A percentile compares a stretch with the other conserved stretches of the same genome.
Evolutionary conservation across 2,888 invertebrate genomes (phyloP).

Genomic region (Lottia scabra): DNA sequence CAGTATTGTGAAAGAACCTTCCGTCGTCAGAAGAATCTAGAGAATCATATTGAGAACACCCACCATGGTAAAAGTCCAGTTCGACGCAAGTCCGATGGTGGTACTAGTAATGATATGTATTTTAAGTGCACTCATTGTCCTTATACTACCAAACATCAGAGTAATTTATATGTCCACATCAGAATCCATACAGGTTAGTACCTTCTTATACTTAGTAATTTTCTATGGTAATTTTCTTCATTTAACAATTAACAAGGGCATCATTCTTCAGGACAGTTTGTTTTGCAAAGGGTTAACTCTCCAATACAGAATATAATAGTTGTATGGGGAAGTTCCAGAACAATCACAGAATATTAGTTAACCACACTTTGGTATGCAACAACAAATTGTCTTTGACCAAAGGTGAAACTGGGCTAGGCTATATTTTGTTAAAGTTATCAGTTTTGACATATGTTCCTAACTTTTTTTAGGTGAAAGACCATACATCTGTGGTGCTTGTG

Average conservation of each 20-base stretch:
- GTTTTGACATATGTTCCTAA: too few species aligned
- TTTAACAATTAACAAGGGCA: too few species aligned
- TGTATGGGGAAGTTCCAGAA: too few species aligned
- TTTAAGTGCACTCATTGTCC: conserved; percentile 69
- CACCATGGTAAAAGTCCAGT: conserved; percentile 64
- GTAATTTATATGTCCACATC: conserved; percentile 68
- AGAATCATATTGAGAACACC: conserved; percentile 67
- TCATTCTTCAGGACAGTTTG: too few species aligned
- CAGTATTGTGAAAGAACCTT: conserved; percentile 64
- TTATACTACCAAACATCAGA: conserved; percentile 69
- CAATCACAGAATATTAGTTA: too few species aligned
- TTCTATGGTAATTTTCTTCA: too few species aligned
- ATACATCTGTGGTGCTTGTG: conserved; percentile 68
- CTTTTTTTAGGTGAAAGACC: conserved; percentile 62
- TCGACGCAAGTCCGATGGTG: conserved; percentile 46
- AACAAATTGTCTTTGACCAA: too few species aligned
- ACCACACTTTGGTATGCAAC: too few species aligned
- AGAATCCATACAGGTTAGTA: conserved; percentile 67
- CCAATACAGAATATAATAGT: too few species aligned
- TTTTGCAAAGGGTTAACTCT: too few species aligned
- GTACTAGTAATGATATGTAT: conserved; percentile 57
- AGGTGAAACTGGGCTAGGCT: too few species aligned
- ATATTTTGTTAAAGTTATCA: too few species aligned
- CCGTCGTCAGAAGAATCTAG: conserved; percentile 66
- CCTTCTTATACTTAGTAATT: background rate